phyloP scores from a whole-genome alignment of 2,113 vertebrate genomes.

The Catharus minimus region DNA sequence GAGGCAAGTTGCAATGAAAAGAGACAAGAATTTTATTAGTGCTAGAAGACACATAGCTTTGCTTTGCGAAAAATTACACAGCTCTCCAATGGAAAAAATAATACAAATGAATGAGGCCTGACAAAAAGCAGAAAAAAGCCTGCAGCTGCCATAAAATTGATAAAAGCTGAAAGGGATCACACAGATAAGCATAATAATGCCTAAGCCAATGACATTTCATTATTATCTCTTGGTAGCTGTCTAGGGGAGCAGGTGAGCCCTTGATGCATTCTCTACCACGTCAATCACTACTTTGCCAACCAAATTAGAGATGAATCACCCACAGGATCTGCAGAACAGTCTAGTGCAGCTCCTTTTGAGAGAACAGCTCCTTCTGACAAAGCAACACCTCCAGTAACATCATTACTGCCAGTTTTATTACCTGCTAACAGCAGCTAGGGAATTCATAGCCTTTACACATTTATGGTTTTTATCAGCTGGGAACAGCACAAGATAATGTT shows the following conservation, averaged over 20 bases:
- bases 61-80: constrained; percentile 54
- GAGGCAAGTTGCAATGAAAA: constrained; percentile 61
- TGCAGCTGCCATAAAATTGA: constrained; percentile 37
- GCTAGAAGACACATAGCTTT: constrained; percentile 37
- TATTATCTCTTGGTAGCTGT: constrained; percentile 8
- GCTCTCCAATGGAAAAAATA: constrained; percentile 46
- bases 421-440: not conserved
- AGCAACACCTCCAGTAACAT: not conserved
- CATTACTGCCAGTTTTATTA: not conserved
- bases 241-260: not conserved
- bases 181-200: constrained; percentile 44
- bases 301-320: not conserved
- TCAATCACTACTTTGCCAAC: not conserved
- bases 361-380: not conserved
- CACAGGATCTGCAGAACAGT: not conserved
- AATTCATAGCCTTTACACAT: not conserved
- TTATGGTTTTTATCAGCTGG: not conserved
- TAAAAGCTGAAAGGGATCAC: constrained; percentile 51
- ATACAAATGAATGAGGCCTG: constrained; percentile 66
- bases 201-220: constrained; percentile 46
- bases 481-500: not conserved
- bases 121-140: constrained; percentile 34
- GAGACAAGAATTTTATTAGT: constrained; percentile 72
- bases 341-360: not conserved
- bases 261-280: not conserved